These are phyloP conservation scores for Australoheros scitulus DNA, from an alignment of 2,113 vertebrate species.

Conservation along the genomic window DNA sequence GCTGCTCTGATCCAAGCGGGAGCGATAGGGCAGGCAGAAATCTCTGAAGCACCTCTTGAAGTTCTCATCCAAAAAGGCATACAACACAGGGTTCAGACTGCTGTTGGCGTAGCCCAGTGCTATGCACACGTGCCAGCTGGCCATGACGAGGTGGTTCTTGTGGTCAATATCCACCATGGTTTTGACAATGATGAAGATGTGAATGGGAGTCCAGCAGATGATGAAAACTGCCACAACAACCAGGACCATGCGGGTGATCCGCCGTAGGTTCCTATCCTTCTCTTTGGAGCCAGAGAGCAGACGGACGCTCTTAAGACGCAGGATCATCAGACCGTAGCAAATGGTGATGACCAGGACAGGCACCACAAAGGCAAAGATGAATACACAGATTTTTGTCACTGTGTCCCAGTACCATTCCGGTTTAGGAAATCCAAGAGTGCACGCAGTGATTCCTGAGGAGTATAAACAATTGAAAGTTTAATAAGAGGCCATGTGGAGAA, in stretches of 20 bases:
- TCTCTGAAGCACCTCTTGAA: conserved; percentile 97
- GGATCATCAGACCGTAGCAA: conserved; percentile 96
- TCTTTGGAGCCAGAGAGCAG: conserved; percentile 96
- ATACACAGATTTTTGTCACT: conserved; percentile 93
- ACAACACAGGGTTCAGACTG: conserved; percentile 96
- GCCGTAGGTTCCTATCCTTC: conserved; percentile 91
- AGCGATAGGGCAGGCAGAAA: conserved; percentile 87
- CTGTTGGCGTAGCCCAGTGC: conserved; percentile 97
- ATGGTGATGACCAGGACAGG: conserved; percentile 94
- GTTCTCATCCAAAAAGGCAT: conserved; percentile 96
- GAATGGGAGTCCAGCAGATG: conserved; percentile 97
- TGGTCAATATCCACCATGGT: conserved; percentile 88
- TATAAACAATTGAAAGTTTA: conserved; percentile 48
- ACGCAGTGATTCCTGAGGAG: conserved; percentile 81
- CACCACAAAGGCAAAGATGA: conserved; percentile 93
- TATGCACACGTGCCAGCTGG: conserved; percentile 95
- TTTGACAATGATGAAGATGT: conserved; percentile 96
- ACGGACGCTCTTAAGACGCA: conserved; percentile 92
- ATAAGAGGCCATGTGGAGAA: conserved; percentile 4
- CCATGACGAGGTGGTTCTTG: conserved; percentile 87
- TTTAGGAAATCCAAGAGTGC: conserved; percentile 87
- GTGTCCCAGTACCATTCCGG: conserved; percentile 94
- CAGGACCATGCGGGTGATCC: conserved; percentile 97
- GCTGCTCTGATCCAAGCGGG: conserved; percentile 80
- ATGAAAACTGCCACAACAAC: conserved; percentile 97